These are phyloP conservation scores for Schizopygopsis pylzovi DNA, from an alignment of 2,797 vertebrate species.

Conservation along the genomic window DNA sequence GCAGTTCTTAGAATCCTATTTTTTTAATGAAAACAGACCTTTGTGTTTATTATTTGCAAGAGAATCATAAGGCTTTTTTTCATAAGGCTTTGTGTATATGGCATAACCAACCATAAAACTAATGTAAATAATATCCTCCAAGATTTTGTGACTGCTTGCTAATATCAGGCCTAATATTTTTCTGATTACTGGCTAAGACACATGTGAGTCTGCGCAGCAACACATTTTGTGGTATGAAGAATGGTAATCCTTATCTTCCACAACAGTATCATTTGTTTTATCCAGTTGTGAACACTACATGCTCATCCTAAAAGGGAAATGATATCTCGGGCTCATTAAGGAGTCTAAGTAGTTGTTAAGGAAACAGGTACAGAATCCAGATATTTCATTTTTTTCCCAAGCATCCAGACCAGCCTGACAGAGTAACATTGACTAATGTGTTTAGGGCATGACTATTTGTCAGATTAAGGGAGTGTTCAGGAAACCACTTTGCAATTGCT, in stretches of 20 bases:
- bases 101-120: slow-evolving; percentile 1
- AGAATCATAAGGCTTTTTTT: neutral
- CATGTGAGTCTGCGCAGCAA: neutral
- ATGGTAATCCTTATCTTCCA: slow-evolving; percentile 18
- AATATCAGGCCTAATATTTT: slow-evolving; percentile 24
- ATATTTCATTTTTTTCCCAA: neutral
- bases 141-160: slow-evolving; percentile 27
- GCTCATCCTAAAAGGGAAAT: slow-evolving; percentile 18
- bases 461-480: neutral
- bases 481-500: neutral
- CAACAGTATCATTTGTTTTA: slow-evolving; percentile 33
- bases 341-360: neutral
- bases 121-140: neutral
- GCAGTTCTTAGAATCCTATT: neutral
- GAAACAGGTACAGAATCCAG: neutral
- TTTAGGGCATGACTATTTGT: neutral
- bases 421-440: neutral
- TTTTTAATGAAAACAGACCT: slow-evolving; percentile 18
- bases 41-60: slow-evolving; percentile 12
- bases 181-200: neutral
- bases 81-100: neutral
- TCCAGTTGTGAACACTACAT: slow-evolving; percentile 7
- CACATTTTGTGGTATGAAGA: slow-evolving; percentile 19
- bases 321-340: neutral
- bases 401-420: neutral